Base-by-base conservation (phyloP, 2,113 vertebrate genomes). In the Rhegmatorhina hoffmannsi region DNA sequence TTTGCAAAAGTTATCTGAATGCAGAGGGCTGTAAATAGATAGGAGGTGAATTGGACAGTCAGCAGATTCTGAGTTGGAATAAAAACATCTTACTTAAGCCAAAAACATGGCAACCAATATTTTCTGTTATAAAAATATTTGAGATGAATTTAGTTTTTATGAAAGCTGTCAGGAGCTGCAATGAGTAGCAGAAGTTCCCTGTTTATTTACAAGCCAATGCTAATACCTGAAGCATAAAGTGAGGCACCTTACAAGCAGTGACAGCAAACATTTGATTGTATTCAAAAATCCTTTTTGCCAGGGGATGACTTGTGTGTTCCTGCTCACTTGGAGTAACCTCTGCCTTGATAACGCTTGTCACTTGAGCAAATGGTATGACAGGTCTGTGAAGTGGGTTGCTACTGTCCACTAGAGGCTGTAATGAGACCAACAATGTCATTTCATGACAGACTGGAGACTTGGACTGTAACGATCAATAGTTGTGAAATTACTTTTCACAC, bases 401-500 rank as follows among this genome's bases (percentile, higher is more conserved):
- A 94, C 97, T 92, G 97, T 98, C 98, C 98, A 98, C 98, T 98
- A 98, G 98, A 98, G 98, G 97, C 97, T 98, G 98, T 98, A 97
- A 97, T 96, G 98, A 98, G 98, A 98, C 97, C 97, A 96, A 94
- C 96, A 97, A 97, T 97, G 96, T 95, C 96, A 96, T 87, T 96
- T 92, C 62, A 92, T 91, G 95, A 75, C 93, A 95, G 81, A 81
- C 49, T 80, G 72, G 70, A 91, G 89, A 72, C 69, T 82, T 84
- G 90, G 44, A 62, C 74, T 76, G 21, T 67, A 95, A 78, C 46
- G 36, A 95, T 93, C 86, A 89, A 47, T 86, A 96, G 95, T 95
- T 94, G 84, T 97, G 79, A 96, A 92, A 95, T 86, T 76, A 82
- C 67, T 87, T 94, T 84, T 89, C 83, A 76, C 20, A 47, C 53